Conservation (phyloP, 37 sponge, comb jelly and placozoan genomes). For the Halisarca cf. caerulea region DNA sequence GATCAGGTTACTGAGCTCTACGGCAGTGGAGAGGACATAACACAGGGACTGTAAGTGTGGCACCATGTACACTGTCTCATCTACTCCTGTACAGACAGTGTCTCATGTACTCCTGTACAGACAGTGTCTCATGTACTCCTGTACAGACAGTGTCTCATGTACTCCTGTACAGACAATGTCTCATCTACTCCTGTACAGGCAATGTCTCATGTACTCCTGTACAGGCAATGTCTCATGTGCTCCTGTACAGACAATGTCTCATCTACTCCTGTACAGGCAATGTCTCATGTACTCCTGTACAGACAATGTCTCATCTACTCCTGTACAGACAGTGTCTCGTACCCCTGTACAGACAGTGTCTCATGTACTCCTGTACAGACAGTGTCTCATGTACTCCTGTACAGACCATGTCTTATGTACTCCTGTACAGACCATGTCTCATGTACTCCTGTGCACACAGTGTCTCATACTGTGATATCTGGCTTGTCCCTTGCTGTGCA, state of each 20-base stretch:
- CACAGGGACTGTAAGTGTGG: too few relatives aligned
- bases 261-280: neutral
- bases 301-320: neutral
- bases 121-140: too few relatives aligned
- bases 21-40: too few relatives aligned
- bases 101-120: too few relatives aligned
- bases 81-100: too few relatives aligned
- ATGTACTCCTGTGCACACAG: neutral
- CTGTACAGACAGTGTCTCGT: neutral
- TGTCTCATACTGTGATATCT: neutral
- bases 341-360: neutral
- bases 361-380: neutral
- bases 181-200: neutral
- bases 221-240: neutral
- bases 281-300: neutral
- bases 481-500: neutral
- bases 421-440: neutral
- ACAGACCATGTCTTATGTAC: neutral
- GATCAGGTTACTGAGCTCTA: too few relatives aligned
- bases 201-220: neutral
- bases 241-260: neutral
- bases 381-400: neutral
- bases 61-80: too few relatives aligned
- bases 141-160: too few relatives aligned
- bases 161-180: neutral